Percentiles rank a stretch among this genome's conserved stretches.
phyloP scores from a whole-genome alignment of 1,140 invertebrate species.

The Rhizoglyphus robini region DNA sequence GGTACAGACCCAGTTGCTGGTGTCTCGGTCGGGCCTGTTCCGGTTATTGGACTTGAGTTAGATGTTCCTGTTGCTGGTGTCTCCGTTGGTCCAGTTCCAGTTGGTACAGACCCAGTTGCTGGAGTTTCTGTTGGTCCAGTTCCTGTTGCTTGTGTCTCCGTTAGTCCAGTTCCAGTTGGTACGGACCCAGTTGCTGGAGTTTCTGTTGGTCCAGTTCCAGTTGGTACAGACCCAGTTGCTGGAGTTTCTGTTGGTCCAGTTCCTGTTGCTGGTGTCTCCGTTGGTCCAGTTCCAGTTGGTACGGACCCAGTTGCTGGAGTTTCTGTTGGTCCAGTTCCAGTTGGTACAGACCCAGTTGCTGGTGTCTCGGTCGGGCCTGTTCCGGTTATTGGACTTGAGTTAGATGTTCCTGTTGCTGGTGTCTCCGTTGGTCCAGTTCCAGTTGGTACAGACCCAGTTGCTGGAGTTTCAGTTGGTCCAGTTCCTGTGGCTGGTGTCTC shows the following conservation, averaged over 20 bases:
- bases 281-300: not conserved
- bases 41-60: not conserved
- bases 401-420: not conserved
- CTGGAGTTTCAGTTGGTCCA: not conserved
- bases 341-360: too few species aligned
- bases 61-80: not conserved
- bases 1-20: not conserved
- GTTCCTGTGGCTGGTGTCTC: not conserved
- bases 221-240: not conserved
- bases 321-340: not conserved
- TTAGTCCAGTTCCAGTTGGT: not conserved
- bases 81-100: not conserved
- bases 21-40: not conserved
- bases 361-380: not conserved
- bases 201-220: not conserved
- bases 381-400: too few species aligned
- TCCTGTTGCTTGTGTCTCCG: not conserved
- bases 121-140: too few species aligned
- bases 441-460: not conserved
- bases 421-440: not conserved
- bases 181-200: not conserved
- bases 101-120: too few species aligned
- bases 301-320: not conserved
- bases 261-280: not conserved
- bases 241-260: too few species aligned